A percentile compares a stretch with the other conserved stretches of the same genome.
Evolutionary conservation across 2,113 vertebrate genomes (phyloP).

Genomic region (Cacatua alba): DNA sequence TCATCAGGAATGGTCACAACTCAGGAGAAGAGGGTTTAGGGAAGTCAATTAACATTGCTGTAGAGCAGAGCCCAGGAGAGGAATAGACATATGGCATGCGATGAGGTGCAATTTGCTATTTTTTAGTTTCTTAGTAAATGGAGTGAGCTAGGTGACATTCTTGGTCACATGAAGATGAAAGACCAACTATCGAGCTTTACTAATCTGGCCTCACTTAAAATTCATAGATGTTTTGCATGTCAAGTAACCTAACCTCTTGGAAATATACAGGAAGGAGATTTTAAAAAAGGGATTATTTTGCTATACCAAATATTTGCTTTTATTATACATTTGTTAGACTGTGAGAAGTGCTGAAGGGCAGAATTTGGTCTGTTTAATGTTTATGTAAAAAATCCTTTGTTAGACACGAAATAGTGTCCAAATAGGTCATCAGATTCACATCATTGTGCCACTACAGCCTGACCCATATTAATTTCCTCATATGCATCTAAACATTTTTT

Average conservation of each 20-base stretch:
- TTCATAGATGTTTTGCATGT: conserved; percentile 18
- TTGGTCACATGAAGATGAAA: conserved; percentile 51
- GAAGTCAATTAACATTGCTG: conserved; percentile 58
- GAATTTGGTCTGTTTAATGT: conserved; percentile 1
- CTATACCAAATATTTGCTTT: conserved; percentile 40
- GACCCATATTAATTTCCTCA: conserved; percentile 34
- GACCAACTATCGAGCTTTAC: conserved; percentile 13
- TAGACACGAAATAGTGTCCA: not conserved
- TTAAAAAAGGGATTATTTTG: not conserved
- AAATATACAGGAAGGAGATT: conserved; percentile 33
- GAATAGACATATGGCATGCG: not conserved
- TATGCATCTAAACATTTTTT: conserved; percentile 49
- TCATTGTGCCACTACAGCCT: not conserved
- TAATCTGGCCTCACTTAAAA: conserved; percentile 46
- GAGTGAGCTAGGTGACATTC: conserved; percentile 47
- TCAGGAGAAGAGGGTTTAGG: conserved; percentile 38
- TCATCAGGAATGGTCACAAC: conserved; percentile 34
- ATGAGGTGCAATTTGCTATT: conserved; percentile 38
- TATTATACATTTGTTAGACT: conserved; percentile 32
- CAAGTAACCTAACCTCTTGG: conserved; percentile 36
- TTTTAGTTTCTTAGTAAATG: conserved; percentile 44
- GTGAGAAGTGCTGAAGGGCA: conserved; percentile 3
- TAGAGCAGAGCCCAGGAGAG: conserved; percentile 58
- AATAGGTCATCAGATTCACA: conserved; percentile 15
- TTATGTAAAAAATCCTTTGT: conserved; percentile 26